Conservation (phyloP, 2,888 invertebrate species). For the Pollenia griseotomentosa region DNA sequence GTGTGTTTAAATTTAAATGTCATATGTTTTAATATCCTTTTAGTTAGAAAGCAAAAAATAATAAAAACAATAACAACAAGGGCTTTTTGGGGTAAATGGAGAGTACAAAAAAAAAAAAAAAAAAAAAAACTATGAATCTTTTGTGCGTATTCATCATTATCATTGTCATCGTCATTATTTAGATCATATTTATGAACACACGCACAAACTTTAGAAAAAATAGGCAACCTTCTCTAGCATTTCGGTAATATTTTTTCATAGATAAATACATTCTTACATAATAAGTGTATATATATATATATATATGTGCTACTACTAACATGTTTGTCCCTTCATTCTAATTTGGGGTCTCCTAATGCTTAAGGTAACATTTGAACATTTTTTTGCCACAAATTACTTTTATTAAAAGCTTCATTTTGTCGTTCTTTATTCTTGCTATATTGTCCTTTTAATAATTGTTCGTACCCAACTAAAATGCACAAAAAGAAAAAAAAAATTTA, state of each 20-base stretch:
- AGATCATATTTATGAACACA: constrained; percentile 45
- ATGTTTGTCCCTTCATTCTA: constrained; percentile 1
- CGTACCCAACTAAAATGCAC: background rate
- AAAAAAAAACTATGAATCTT: constrained; percentile 22
- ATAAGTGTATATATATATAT: background rate
- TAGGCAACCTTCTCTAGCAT: too few species aligned
- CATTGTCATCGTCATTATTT: constrained; percentile 66
- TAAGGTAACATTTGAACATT: constrained; percentile 58
- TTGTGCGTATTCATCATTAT: constrained; percentile 58
- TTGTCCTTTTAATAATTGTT: constrained; percentile 18
- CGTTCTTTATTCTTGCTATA: background rate
- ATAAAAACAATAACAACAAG: background rate
- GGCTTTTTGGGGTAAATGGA: background rate
- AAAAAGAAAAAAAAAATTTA: background rate
- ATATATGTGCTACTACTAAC: background rate
- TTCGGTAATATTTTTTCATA: background rate
- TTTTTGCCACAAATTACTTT: constrained; percentile 70
- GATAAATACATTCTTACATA: background rate
- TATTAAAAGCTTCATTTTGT: constrained; percentile 59
- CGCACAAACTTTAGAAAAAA: background rate
- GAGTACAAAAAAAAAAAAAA: constrained; percentile 11
- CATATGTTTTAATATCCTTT: constrained; percentile 59
- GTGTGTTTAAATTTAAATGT: constrained; percentile 53
- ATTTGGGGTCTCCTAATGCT: constrained; percentile 32
- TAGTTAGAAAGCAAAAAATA: constrained; percentile 3